Percentiles rank a stretch among this genome's conserved stretches.
phyloP scores from a whole-genome alignment of 2,888 invertebrate species.

The Rhogogaster chlorosoma region DNA sequence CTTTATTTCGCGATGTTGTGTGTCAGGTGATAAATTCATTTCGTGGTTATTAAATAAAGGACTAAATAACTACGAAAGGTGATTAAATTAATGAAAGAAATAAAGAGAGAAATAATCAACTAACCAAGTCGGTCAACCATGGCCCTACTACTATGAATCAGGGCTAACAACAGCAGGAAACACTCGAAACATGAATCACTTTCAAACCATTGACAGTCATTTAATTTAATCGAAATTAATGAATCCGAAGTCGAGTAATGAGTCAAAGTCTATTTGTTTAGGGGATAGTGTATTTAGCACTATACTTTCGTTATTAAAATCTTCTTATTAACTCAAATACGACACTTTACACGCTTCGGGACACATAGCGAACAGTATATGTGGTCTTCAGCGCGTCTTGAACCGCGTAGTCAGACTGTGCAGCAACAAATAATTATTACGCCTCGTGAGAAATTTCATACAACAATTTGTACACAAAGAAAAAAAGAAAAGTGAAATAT shows the following conservation, averaged over 20 bases:
- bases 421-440: neutral
- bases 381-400: neutral
- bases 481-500: neutral
- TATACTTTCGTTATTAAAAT: neutral
- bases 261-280: neutral
- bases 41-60: neutral
- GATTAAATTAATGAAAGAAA: neutral
- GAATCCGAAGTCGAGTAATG: neutral
- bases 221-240: slow-evolving; percentile 14
- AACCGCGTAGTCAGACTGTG: neutral
- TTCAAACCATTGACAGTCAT: slow-evolving; percentile 46
- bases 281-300: neutral
- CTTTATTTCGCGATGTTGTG: neutral
- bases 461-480: neutral
- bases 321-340: neutral
- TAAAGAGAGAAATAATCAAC: slow-evolving; percentile 69
- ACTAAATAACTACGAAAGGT: neutral
- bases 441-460: neutral
- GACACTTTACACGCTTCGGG: neutral
- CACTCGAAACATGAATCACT: slow-evolving; percentile 70
- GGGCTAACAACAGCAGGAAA: slow-evolving; percentile 74
- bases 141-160: slow-evolving; percentile 72
- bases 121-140: slow-evolving; percentile 84
- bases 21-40: neutral
- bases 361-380: neutral